Evolutionary conservation across 2,113 vertebrate species (phyloP).

Genomic region (Uropsilus gracilis): DNA sequence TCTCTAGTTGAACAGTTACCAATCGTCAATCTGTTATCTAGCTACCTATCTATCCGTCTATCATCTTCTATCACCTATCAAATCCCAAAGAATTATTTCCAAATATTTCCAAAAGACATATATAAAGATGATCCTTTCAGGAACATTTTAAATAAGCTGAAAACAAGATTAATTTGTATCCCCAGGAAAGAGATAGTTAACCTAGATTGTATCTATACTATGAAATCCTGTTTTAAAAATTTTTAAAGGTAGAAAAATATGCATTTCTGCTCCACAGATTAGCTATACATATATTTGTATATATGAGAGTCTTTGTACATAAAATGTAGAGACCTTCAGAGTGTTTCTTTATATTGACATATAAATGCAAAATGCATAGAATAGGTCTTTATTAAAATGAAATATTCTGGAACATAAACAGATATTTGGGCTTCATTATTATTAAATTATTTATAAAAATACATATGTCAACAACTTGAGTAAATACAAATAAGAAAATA

Average conservation of each 20-base stretch:
- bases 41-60: too few relatives aligned
- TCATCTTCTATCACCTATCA: neutral
- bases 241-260: neutral
- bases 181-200: neutral
- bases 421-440: neutral
- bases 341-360: neutral
- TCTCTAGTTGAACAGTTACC: too few relatives aligned
- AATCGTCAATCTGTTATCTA: too few relatives aligned
- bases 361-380: neutral
- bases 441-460: neutral
- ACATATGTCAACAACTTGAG: neutral
- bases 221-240: neutral
- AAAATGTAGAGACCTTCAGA: neutral
- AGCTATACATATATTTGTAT: neutral
- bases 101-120: neutral
- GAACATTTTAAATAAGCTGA: neutral
- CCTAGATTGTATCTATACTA: neutral
- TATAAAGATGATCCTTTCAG: neutral
- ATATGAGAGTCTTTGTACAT: neutral
- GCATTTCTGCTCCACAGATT: neutral
- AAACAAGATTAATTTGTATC: neutral
- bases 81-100: neutral
- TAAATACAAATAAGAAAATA: conserved; percentile 8
- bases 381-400: neutral
- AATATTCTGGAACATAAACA: neutral